phyloP scores from a whole-genome alignment of 2,888 invertebrate genomes.

The Ernsta delagoae region DNA sequence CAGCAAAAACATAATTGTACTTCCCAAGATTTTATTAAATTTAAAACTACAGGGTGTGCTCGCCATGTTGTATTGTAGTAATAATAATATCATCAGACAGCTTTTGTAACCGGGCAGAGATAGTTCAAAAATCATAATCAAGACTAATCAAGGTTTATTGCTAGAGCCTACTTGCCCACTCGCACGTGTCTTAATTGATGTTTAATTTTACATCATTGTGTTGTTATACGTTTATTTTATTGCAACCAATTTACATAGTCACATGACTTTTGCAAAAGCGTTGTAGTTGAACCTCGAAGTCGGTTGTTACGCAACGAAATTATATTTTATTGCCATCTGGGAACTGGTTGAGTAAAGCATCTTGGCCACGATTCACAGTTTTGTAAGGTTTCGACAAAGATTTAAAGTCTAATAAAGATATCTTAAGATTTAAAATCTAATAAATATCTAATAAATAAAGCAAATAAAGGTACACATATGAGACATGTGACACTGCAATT shows the following conservation, averaged over 20 bases:
- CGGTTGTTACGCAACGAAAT: conserved; percentile 15
- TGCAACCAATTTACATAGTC: conserved; percentile 36
- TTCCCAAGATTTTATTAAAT: too few relatives aligned
- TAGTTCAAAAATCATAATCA: conserved; percentile 19
- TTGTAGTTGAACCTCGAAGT: conserved; percentile 43
- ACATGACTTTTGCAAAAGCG: conserved; percentile 32
- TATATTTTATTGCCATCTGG: conserved; percentile 42
- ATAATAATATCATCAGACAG: neutral
- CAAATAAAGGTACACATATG: too few relatives aligned
- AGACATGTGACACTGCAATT: too few relatives aligned
- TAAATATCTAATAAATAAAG: too few relatives aligned
- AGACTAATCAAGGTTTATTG: conserved; percentile 32
- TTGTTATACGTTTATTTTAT: conserved; percentile 38
- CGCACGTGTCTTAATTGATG: conserved; percentile 39
- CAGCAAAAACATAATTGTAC: too few relatives aligned
- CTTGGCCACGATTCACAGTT: conserved; percentile 20
- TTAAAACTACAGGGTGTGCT: too few relatives aligned
- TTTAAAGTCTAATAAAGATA: too few relatives aligned
- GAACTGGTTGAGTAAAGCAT: conserved; percentile 53
- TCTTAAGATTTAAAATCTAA: too few relatives aligned
- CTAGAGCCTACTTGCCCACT: conserved; percentile 40
- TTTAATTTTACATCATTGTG: conserved; percentile 37
- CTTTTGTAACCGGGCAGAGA: neutral
- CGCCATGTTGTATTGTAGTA: conserved; percentile 9
- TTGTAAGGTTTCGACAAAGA: neutral